These are phyloP conservation scores for Craniophora ligustri DNA, from an alignment of 2,888 invertebrate species.

Conservation along the genomic window DNA sequence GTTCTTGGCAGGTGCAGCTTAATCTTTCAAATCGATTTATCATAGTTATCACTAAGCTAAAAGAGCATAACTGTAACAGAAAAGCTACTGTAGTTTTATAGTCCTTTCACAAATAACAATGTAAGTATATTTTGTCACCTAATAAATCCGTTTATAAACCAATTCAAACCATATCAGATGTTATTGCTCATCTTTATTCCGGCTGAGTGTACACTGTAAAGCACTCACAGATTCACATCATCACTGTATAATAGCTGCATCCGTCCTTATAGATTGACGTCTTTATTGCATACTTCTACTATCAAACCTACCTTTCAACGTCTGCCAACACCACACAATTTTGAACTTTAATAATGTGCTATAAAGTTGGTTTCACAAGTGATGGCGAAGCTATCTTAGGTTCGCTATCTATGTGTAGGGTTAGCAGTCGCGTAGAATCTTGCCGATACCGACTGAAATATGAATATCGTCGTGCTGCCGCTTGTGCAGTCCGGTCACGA, in stretches of 20 bases:
- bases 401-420: constrained; percentile 46
- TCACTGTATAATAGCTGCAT: constrained; percentile 75
- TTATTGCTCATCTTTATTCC: constrained; percentile 66
- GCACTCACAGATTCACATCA: constrained; percentile 75
- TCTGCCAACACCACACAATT: constrained; percentile 12
- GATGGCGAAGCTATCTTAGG: constrained; percentile 34
- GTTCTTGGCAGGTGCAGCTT: too few relatives aligned
- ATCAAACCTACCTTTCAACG: constrained; percentile 56
- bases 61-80: too few relatives aligned
- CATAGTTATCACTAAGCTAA: too few relatives aligned
- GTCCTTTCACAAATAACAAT: too few relatives aligned
- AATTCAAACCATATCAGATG: constrained; percentile 47
- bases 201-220: constrained; percentile 69
- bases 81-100: too few relatives aligned
- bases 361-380: constrained; percentile 17
- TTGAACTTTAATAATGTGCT: constrained; percentile 18
- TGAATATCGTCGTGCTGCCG: constrained; percentile 70
- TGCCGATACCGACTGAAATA: constrained; percentile 71
- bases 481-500: constrained; percentile 70
- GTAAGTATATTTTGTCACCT: constrained; percentile 11
- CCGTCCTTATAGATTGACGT: constrained; percentile 75
- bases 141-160: constrained; percentile 37
- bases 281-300: constrained; percentile 75
- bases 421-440: constrained; percentile 65
- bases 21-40: too few relatives aligned